These are phyloP conservation scores for Epistrophe grossulariae DNA, from an alignment of 2,888 invertebrate species.

Conservation along the genomic window DNA sequence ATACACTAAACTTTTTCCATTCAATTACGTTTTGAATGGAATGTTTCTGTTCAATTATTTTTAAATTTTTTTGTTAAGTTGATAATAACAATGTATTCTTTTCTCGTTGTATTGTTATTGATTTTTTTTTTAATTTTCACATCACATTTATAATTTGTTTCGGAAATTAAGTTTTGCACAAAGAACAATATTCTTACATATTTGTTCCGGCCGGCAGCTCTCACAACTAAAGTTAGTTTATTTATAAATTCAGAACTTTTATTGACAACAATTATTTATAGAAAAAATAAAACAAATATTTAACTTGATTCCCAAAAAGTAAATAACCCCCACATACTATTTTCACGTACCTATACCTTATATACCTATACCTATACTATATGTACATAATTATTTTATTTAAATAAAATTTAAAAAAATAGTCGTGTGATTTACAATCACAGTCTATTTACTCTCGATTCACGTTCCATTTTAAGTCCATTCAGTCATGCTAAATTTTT, in stretches of 20 bases:
- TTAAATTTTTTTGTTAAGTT: not conserved
- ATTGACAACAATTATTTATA: not conserved
- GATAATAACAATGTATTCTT: not conserved
- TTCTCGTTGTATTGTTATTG: not conserved
- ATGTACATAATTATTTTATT: not conserved
- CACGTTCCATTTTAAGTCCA: conserved; percentile 17
- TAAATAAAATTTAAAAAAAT: not conserved
- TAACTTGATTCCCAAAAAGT: conserved; percentile 15
- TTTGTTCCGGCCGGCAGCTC: conserved; percentile 14
- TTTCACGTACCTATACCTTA: not conserved
- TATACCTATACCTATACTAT: too few relatives aligned
- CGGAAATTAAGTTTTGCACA: not conserved
- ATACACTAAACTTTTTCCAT: not conserved
- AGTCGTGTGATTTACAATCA: conserved; percentile 14
- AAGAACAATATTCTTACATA: conserved; percentile 8
- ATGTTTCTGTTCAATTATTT: not conserved
- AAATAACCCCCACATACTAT: conserved; percentile 9
- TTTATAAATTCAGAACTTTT: conserved; percentile 6
- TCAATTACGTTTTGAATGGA: not conserved
- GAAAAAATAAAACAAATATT: not conserved
- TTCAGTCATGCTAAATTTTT: conserved; percentile 7
- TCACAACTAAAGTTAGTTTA: conserved; percentile 10
- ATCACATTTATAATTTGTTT: conserved; percentile 12
- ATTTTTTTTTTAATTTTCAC: not conserved
- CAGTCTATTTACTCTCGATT: conserved; percentile 11